These are phyloP conservation scores for Cheilosia vulpina DNA, from an alignment of 2,888 invertebrate genomes.

Conservation along the genomic window DNA sequence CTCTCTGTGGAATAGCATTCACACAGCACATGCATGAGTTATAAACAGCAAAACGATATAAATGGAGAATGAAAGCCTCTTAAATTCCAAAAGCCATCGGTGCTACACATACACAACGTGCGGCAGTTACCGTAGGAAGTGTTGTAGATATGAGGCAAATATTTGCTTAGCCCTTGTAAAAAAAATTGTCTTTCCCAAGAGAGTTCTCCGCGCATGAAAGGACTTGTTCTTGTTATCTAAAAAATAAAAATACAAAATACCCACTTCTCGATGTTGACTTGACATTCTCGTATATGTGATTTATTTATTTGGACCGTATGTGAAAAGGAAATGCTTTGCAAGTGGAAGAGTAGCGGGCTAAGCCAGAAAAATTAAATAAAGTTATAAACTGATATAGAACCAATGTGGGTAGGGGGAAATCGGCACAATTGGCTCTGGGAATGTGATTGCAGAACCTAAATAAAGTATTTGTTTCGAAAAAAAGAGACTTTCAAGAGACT, in stretches of 20 bases:
- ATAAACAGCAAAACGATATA: conserved; percentile 25
- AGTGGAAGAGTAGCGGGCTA: too few relatives aligned
- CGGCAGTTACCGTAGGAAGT: neutral
- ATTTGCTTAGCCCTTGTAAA: conserved; percentile 36
- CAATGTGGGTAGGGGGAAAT: too few relatives aligned
- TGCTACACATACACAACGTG: conserved; percentile 8
- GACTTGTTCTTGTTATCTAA: neutral
- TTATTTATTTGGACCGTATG: conserved; percentile 27
- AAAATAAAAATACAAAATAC: neutral
- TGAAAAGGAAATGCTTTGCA: too few relatives aligned
- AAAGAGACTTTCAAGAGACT: too few relatives aligned
- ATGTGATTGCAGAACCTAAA: too few relatives aligned
- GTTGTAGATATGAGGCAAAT: conserved; percentile 45
- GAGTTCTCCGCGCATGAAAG: neutral
- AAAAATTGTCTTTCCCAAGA: conserved; percentile 4
- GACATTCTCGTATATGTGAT: conserved; percentile 44
- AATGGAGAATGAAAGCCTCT: conserved; percentile 32
- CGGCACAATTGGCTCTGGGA: too few relatives aligned
- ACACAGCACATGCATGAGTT: conserved; percentile 25
- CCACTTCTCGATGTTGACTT: conserved; percentile 19
- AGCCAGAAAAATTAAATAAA: too few relatives aligned
- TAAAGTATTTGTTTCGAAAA: too few relatives aligned
- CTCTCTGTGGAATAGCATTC: conserved; percentile 33
- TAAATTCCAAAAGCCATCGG: conserved; percentile 33
- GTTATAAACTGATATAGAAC: too few relatives aligned